phyloP scores from a whole-genome alignment of 2,888 invertebrate genomes.

The Plebejus melissa region DNA sequence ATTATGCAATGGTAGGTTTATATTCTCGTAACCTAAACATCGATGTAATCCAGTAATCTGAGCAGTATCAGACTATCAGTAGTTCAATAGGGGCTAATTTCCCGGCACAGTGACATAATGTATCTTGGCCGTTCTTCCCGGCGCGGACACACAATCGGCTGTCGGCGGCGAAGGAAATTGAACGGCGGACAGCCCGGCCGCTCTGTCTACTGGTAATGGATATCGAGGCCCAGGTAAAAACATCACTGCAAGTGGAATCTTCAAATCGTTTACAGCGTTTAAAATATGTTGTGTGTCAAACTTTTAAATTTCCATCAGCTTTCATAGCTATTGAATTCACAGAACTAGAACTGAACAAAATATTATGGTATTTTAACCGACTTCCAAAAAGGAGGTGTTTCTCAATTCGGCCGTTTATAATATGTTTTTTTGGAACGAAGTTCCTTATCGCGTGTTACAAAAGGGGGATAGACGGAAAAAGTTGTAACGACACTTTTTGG shows the following conservation, averaged over 20 bases:
- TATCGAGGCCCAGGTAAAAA: conserved; percentile 16
- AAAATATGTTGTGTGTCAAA: too few species aligned
- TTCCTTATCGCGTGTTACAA: too few species aligned
- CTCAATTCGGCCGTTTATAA: too few species aligned
- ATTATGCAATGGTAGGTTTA: neutral
- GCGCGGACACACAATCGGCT: conserved; percentile 49
- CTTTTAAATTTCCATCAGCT: too few species aligned
- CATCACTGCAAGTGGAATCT: neutral
- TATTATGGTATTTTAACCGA: too few species aligned
- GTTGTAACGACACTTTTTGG: too few species aligned
- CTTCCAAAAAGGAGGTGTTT: too few species aligned
- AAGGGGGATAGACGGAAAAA: too few species aligned
- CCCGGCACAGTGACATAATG: conserved; percentile 11
- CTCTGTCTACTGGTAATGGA: conserved; percentile 46
- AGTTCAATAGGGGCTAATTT: neutral
- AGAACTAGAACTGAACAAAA: too few species aligned
- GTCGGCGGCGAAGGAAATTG: conserved; percentile 73
- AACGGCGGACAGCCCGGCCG: conserved; percentile 47
- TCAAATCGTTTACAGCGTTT: neutral
- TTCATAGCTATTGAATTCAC: too few species aligned
- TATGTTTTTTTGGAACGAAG: too few species aligned
- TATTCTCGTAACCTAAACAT: neutral
- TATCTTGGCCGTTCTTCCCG: conserved; percentile 32
- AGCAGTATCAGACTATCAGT: neutral
- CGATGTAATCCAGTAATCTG: neutral